Evolutionary conservation across 2,888 invertebrate genomes (phyloP).

Genomic region (Sarcophaga subvicina): DNA sequence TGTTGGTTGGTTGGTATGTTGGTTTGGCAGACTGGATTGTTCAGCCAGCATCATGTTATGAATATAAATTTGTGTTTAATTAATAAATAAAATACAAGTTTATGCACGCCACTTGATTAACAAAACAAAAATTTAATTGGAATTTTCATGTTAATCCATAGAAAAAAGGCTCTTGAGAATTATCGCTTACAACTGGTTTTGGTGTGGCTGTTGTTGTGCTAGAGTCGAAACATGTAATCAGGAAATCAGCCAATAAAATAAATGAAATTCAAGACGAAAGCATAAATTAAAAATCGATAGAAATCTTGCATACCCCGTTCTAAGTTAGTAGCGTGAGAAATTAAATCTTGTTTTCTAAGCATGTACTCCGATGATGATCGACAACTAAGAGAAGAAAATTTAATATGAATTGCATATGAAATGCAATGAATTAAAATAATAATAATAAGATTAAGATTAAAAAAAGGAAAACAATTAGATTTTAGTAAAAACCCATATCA

Average conservation of each 20-base stretch:
- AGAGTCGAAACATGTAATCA: slow-evolving; percentile 9
- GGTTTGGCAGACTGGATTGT: not conserved
- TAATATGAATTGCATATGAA: not conserved
- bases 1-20: slow-evolving; percentile 22
- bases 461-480: too few species aligned
- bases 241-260: slow-evolving; percentile 30
- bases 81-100: slow-evolving; percentile 64
- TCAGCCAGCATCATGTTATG: slow-evolving; percentile 60
- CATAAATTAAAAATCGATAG: slow-evolving; percentile 40
- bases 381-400: not conserved
- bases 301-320: not conserved
- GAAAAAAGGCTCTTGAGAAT: not conserved
- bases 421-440: not conserved
- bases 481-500: too few species aligned
- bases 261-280: slow-evolving; percentile 10
- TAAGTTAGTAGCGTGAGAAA: slow-evolving; percentile 31
- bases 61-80: slow-evolving; percentile 68
- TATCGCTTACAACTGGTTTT: not conserved
- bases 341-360: not conserved
- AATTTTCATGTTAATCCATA: slow-evolving; percentile 50
- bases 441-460: too few species aligned
- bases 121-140: slow-evolving; percentile 35
- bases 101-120: slow-evolving; percentile 56
- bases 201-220: not conserved
- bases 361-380: not conserved